phyloP scores from a whole-genome alignment of 2,797 vertebrate genomes.

The Enteromius thamalakanensis region DNA sequence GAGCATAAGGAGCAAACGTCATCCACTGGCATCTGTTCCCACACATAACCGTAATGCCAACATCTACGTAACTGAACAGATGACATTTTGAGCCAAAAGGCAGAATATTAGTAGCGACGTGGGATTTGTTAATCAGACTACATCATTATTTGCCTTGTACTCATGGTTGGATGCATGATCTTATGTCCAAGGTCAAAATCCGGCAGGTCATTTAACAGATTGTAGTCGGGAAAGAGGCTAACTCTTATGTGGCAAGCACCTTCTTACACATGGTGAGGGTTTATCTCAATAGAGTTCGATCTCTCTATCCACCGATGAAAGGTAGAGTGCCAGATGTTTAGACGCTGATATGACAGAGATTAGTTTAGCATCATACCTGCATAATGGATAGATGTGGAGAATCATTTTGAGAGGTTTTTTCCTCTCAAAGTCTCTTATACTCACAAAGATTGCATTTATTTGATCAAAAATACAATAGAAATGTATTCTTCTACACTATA shows the following conservation, averaged over 20 bases:
- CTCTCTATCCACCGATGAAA: conserved; percentile 53
- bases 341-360: background rate
- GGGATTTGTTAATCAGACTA: conserved; percentile 22
- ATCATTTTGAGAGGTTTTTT: background rate
- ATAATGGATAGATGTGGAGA: background rate
- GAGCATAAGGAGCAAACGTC: conserved; percentile 40
- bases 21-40: background rate
- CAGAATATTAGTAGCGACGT: conserved; percentile 8
- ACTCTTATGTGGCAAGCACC: conserved; percentile 59
- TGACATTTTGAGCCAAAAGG: background rate
- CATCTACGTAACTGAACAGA: conserved; percentile 21
- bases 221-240: conserved; percentile 72
- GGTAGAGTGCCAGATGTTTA: conserved; percentile 54
- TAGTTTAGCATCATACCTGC: background rate
- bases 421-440: background rate
- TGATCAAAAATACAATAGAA: background rate
- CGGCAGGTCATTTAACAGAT: conserved; percentile 73
- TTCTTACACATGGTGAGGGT: conserved; percentile 62
- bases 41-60: conserved; percentile 15
- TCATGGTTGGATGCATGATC: conserved; percentile 61
- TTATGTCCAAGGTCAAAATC: conserved; percentile 71
- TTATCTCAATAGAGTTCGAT: conserved; percentile 66
- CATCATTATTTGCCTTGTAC: conserved; percentile 5
- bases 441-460: background rate
- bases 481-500: background rate